Evolutionary conservation across 1,140 invertebrate species (phyloP).

Genomic region (Drosophila trapezifrons): DNA sequence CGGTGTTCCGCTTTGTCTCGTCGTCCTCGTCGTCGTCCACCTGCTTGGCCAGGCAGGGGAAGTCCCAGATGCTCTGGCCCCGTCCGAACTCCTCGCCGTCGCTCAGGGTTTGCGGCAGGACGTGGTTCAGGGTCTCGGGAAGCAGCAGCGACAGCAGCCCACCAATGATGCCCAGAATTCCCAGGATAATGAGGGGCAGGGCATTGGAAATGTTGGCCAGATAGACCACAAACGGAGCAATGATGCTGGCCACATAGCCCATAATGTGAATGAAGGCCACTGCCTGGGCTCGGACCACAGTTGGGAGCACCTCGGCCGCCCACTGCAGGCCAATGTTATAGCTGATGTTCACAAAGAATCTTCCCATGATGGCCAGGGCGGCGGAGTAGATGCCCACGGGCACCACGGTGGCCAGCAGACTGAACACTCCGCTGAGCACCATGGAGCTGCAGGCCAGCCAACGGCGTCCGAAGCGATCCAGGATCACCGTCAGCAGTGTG

Average conservation of each 20-base stretch:
- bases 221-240: conserved; percentile 93
- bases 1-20: conserved; percentile 51
- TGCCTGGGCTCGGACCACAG: conserved; percentile 93
- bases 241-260: conserved; percentile 92
- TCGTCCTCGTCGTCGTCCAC: conserved; percentile 60
- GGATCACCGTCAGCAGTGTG: conserved; percentile 90
- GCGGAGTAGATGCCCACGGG: conserved; percentile 89
- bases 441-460: conserved; percentile 93
- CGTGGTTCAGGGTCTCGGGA: conserved; percentile 92
- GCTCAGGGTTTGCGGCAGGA: conserved; percentile 91
- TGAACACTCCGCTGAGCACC: conserved; percentile 92
- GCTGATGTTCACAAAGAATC: conserved; percentile 93
- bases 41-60: conserved; percentile 87
- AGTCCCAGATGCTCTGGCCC: conserved; percentile 91
- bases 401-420: conserved; percentile 89
- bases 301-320: conserved; percentile 93
- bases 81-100: conserved; percentile 94
- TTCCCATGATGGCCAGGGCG: conserved; percentile 90
- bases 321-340: conserved; percentile 95
- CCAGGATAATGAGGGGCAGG: conserved; percentile 91
- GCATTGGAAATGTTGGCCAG: conserved; percentile 88
- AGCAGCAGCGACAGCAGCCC: conserved; percentile 90
- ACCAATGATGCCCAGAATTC: conserved; percentile 89
- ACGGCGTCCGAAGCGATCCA: conserved; percentile 93
- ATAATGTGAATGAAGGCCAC: conserved; percentile 94